These are phyloP conservation scores for Polyommatus iphigenia DNA, from an alignment of 2,888 invertebrate species.

Conservation along the genomic window DNA sequence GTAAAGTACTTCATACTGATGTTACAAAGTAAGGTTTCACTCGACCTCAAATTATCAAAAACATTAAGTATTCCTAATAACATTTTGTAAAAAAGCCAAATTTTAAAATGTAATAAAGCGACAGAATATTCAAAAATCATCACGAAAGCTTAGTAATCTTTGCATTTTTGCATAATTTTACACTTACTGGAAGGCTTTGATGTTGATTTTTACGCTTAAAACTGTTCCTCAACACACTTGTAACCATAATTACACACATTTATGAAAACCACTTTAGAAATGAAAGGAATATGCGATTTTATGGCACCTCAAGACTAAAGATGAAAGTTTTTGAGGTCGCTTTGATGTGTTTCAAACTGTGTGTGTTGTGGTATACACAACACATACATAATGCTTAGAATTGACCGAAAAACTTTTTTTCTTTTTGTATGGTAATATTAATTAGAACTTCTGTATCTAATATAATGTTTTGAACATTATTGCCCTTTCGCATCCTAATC, in stretches of 20 bases:
- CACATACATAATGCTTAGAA: no score
- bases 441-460: not conserved
- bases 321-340: conserved; percentile 14
- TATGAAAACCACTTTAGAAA: conserved; percentile 9
- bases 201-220: conserved; percentile 16
- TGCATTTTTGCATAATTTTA: conserved; percentile 16
- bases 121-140: not conserved
- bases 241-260: conserved; percentile 12
- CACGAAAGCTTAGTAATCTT: not conserved
- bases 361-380: no score
- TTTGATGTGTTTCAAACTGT: conserved; percentile 7
- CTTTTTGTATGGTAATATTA: not conserved
- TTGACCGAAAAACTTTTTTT: not conserved
- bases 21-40: no score
- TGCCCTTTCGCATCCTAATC: no score
- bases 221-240: not conserved
- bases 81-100: not conserved
- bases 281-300: conserved; percentile 24
- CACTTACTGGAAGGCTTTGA: not conserved
- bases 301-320: conserved; percentile 11
- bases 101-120: conserved; percentile 6
- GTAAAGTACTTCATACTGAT: no score
- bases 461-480: no score
- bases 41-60: not conserved
- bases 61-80: not conserved